These are phyloP conservation scores for Akabosia matsudoensis DNA, from an alignment of 1,140 invertebrate species.

Conservation along the genomic window DNA sequence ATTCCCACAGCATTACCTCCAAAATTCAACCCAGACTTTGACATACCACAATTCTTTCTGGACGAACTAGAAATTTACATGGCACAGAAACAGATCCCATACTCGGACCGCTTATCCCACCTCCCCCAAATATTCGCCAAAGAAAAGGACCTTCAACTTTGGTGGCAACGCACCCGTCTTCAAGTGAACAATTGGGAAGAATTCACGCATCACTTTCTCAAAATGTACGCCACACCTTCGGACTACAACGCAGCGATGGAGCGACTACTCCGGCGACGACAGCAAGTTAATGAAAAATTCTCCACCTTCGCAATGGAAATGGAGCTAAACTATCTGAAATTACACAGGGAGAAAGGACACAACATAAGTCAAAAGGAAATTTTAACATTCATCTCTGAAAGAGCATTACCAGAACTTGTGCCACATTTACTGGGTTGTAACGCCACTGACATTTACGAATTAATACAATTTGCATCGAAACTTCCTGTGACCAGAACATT, in stretches of 20 bases:
- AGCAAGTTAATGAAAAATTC: background rate
- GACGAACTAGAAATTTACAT: too few relatives aligned
- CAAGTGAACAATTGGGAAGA: background rate
- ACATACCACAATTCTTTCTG: too few relatives aligned
- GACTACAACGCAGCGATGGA: background rate
- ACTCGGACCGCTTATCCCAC: background rate
- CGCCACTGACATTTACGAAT: background rate
- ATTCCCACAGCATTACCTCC: too few relatives aligned
- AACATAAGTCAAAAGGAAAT: background rate
- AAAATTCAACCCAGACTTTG: too few relatives aligned
- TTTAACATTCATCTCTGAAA: background rate
- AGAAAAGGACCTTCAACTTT: background rate
- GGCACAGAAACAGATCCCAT: too few relatives aligned
- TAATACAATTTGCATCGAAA: background rate
- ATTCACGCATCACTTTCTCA: background rate
- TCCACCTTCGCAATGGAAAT: background rate
- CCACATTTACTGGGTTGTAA: background rate
- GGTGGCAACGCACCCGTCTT: background rate
- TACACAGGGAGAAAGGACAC: background rate
- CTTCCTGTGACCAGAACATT: background rate
- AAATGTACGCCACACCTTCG: background rate
- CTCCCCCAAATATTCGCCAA: background rate
- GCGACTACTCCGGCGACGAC: background rate
- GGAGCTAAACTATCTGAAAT: background rate
- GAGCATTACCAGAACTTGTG: background rate